Base-by-base conservation (phyloP, 2,797 vertebrate genomes). In the Danionella dracula region DNA sequence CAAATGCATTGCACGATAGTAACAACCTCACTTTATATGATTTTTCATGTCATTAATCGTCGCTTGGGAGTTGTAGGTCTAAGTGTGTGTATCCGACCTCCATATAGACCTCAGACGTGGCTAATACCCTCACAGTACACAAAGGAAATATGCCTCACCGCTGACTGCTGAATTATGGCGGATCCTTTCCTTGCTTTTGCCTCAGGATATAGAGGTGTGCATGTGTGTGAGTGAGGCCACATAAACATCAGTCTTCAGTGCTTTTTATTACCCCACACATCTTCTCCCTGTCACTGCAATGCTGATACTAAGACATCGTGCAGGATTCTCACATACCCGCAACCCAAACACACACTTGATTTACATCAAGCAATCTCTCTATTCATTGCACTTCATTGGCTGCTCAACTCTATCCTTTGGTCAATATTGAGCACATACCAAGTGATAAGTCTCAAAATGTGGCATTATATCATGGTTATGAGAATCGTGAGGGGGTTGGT, bases 221-320 rank as follows among this genome's bases (percentile, higher is more conserved):
- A 16, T 17, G 29, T 55, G 21, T 8, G 2, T 42, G 44, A 42
- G 12, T 41, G 66, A 46, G 32, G 31, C 41, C 41, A 17, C 37
- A 70, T 50, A 50, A 42, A 37, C 44, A 70, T 64, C 48, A 44
- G 20, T 57, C 53, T 65, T 40, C 12, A 10, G 48, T 2, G 12
- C 37, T 20, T 70, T 65, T 65, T 70, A 58, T 61, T 62, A 57
- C 51, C 57, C 34, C 45, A 70, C 46, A 57, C 4, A 5, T 70
- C 62, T 66, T 58, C 35, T 40, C 34, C 40, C 66, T 72, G 62
- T 66, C 44, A 45, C 23, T 5, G 5, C 34, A 38, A 54, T 51
- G 41, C 61, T 55, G 37, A 48, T 46, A 46, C 44, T 29, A 50
- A 63, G 57, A 74, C 68, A 70, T 74, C 57, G 60, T 42, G 42